Conservation (phyloP, 2,797 vertebrate species). For the Picus viridis region DNA sequence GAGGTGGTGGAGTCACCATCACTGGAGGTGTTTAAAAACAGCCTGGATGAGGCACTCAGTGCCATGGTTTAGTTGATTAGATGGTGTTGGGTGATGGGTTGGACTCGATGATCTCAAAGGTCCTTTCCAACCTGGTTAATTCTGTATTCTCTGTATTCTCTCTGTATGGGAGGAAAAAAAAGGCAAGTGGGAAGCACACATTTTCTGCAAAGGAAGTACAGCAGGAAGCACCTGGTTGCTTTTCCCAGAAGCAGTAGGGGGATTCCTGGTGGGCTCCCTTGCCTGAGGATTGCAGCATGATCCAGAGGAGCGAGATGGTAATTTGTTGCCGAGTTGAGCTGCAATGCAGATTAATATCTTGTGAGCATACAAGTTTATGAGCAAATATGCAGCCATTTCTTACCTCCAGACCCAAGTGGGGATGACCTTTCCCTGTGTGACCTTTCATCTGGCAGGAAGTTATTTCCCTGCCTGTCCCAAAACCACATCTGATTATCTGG, state of each 20-base stretch:
- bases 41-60: no score
- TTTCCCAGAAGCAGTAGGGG: background rate
- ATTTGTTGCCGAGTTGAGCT: background rate
- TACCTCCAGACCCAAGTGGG: background rate
- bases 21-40: no score
- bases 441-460: background rate
- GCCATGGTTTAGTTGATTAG: no score
- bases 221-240: background rate
- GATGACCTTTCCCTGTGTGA: background rate
- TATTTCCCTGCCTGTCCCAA: background rate
- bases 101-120: no score
- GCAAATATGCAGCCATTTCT: background rate
- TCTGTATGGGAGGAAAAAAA: background rate
- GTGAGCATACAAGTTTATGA: background rate
- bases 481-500: background rate
- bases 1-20: no score
- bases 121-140: no score
- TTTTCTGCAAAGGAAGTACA: background rate
- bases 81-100: no score
- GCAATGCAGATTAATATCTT: background rate
- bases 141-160: no score
- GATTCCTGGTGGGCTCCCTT: accelerated
- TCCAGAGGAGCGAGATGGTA: background rate
- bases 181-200: accelerated
- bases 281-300: accelerated